phyloP scores from a whole-genome alignment of 2,797 vertebrate species.

The Ptychadena robeensis region DNA sequence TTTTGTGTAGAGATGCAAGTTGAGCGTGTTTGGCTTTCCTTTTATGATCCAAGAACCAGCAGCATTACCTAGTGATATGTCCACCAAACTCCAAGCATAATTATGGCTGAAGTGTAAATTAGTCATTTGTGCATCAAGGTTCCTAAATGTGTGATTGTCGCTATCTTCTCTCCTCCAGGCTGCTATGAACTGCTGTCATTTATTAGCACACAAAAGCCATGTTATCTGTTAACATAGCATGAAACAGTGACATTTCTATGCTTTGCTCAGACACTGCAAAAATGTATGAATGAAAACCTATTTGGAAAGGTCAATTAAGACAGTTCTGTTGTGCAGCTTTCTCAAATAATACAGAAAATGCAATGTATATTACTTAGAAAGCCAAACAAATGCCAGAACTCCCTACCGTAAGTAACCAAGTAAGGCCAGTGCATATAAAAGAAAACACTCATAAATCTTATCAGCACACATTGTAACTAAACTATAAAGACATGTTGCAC shows the following conservation, averaged over 20 bases:
- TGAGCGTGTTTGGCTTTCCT: neutral
- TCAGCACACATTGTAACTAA: neutral
- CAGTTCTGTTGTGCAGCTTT: neutral
- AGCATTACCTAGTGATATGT: neutral
- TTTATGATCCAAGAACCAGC: neutral
- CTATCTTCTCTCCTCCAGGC: neutral
- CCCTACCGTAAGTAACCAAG: neutral
- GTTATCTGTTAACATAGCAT: neutral
- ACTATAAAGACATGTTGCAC: neutral
- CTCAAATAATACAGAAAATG: neutral
- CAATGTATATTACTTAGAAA: neutral
- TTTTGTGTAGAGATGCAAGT: neutral
- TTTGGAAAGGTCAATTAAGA: slow-evolving; percentile 9
- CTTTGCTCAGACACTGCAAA: neutral
- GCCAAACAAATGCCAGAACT: neutral
- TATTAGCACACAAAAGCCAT: neutral
- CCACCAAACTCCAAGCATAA: neutral
- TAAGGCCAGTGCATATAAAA: neutral
- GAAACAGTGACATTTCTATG: neutral
- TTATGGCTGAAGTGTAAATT: neutral
- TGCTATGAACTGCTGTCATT: neutral
- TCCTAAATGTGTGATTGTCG: neutral
- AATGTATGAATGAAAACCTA: neutral
- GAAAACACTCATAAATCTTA: neutral
- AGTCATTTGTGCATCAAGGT: neutral